A percentile compares a stretch with the other conserved stretches of the same genome.
Evolutionary conservation across 37 sponge, comb jelly and placozoan genomes (phyloP).

Genomic region (Bolinopsis microptera): DNA sequence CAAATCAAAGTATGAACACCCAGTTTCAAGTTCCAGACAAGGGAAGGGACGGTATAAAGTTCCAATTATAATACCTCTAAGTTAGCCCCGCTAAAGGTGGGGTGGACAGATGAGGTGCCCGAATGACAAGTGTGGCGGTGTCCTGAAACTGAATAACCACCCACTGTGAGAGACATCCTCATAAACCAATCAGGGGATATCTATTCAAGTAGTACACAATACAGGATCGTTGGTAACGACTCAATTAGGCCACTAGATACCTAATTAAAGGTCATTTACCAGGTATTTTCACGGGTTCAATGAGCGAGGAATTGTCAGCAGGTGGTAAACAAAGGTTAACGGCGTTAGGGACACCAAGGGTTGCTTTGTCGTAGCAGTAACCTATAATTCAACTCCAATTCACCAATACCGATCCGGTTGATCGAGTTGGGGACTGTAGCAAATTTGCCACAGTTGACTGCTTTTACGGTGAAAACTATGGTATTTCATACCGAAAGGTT

Average conservation of each 20-base stretch:
- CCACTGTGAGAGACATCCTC: neutral
- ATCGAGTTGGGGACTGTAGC: neutral
- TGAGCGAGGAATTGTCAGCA: neutral
- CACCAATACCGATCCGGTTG: neutral
- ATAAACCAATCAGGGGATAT: neutral
- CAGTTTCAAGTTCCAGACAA: too few species aligned
- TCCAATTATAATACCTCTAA: too few species aligned
- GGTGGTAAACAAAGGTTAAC: neutral
- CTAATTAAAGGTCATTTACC: neutral
- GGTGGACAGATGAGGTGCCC: neutral
- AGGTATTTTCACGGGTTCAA: neutral
- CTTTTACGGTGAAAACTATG: neutral
- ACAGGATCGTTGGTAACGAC: neutral
- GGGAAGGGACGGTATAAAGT: too few species aligned
- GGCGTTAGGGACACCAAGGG: neutral
- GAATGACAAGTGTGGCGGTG: neutral
- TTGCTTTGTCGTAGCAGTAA: neutral
- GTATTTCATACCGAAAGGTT: neutral
- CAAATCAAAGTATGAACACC: too few species aligned
- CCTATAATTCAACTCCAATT: neutral
- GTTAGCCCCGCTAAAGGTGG: too few species aligned
- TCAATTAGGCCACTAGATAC: neutral
- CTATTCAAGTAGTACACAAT: neutral
- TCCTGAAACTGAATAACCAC: neutral
- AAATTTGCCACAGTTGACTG: neutral